Percentiles rank a stretch among this genome's conserved stretches.
These are phyloP conservation scores for Pristiophorus japonicus DNA, from an alignment of 2,113 vertebrate genomes.

Conservation along the genomic window DNA sequence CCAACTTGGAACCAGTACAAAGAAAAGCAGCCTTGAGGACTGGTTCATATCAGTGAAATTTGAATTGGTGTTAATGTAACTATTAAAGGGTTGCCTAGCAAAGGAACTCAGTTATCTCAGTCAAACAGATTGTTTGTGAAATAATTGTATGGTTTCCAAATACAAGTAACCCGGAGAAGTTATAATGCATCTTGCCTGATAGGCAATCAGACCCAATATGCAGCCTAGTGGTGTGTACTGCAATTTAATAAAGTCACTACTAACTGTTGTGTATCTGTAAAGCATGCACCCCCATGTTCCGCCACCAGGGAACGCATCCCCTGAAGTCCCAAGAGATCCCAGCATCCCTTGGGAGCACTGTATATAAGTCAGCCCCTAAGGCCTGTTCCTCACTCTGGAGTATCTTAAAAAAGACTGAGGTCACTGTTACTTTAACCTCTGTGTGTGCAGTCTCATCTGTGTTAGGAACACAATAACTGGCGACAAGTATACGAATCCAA, in stretches of 20 bases:
- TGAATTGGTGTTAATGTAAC: conserved; percentile 12
- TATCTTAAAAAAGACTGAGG: no score
- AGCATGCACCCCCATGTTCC: no score
- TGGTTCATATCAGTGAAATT: conserved; percentile 10
- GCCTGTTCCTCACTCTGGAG: no score
- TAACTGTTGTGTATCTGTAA: no score
- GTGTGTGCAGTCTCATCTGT: no score
- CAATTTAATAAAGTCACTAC: background rate
- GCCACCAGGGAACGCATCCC: no score
- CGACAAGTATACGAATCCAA: no score
- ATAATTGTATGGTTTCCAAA: conserved; percentile 10
- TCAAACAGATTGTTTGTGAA: conserved; percentile 3
- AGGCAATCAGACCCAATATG: background rate
- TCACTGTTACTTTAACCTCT: no score
- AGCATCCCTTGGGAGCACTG: no score
- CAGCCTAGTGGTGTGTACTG: background rate
- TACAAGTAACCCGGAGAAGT: background rate
- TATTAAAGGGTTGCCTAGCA: background rate
- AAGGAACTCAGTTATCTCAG: conserved; percentile 11
- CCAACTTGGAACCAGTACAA: background rate
- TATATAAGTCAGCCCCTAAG: no score
- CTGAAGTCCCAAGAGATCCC: no score
- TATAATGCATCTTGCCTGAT: background rate
- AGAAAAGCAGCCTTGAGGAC: background rate
- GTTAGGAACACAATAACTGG: no score